phyloP scores from a whole-genome alignment of 1,140 invertebrate genomes.

The Drosophila lacteicornis region DNA sequence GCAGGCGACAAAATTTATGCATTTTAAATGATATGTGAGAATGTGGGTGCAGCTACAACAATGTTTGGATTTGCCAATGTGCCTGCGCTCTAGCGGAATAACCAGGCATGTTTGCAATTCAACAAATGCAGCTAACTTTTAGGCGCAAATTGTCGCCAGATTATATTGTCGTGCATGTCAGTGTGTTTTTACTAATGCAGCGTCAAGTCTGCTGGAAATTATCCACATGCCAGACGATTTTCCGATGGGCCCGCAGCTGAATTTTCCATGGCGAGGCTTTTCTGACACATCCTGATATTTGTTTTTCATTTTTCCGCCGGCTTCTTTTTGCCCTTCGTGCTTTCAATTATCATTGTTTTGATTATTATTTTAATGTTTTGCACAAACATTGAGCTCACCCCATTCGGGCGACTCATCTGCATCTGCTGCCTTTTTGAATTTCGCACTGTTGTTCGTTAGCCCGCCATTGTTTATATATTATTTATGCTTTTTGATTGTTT shows the following conservation, averaged over 20 bases:
- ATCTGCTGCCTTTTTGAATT: conserved; percentile 18
- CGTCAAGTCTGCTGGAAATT: conserved; percentile 64
- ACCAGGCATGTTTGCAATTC: conserved; percentile 51
- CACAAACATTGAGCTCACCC: conserved; percentile 37
- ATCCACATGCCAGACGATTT: conserved; percentile 57
- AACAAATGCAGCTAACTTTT: conserved; percentile 66
- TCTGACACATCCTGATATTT: conserved; percentile 58
- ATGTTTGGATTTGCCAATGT: conserved; percentile 50
- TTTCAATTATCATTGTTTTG: conserved; percentile 69
- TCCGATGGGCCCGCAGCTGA: conserved; percentile 44
- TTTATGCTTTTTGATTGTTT: conserved; percentile 10
- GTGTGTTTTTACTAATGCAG: conserved; percentile 52
- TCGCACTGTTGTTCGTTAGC: conserved; percentile 21
- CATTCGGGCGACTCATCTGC: conserved; percentile 7
- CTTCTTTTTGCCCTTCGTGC: conserved; percentile 26
- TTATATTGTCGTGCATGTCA: conserved; percentile 55
- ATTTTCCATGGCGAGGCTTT: conserved; percentile 23
- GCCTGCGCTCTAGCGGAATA: conserved; percentile 41
- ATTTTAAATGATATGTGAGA: conserved; percentile 70
- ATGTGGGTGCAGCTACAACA: conserved; percentile 37
- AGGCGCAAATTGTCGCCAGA: conserved; percentile 68
- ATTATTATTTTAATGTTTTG: conserved; percentile 66
- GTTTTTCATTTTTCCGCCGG: conserved; percentile 19
- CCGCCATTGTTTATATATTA: conserved; percentile 11
- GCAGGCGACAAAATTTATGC: conserved; percentile 69